Evolutionary conservation across 2,113 vertebrate species (phyloP).

Genomic region (Prinia subflava): DNA sequence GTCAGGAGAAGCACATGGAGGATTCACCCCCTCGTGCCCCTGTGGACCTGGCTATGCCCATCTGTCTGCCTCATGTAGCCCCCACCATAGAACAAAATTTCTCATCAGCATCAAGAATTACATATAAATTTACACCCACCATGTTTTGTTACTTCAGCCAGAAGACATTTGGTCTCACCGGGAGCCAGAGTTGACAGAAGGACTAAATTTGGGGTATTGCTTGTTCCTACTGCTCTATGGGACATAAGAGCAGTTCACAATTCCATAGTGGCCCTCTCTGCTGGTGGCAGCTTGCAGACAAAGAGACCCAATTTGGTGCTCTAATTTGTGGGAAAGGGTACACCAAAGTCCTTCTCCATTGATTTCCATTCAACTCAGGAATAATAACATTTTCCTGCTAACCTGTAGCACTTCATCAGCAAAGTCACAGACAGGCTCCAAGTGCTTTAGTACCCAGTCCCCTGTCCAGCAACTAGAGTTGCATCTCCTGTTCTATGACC

Average conservation of each 20-base stretch:
- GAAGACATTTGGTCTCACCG: background rate
- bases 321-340: background rate
- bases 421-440: background rate
- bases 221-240: background rate
- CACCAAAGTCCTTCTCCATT: background rate
- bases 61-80: background rate
- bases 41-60: background rate
- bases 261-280: background rate
- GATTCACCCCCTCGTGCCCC: accelerated
- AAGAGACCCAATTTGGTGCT: background rate
- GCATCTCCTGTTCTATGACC: background rate
- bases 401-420: background rate
- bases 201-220: background rate
- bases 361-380: background rate
- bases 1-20: background rate
- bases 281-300: background rate
- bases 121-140: background rate
- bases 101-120: background rate
- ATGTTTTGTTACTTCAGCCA: background rate
- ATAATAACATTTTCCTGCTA: background rate
- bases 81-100: background rate
- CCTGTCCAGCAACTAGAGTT: background rate
- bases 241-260: background rate
- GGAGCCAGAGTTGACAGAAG: background rate
- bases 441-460: background rate